Evolutionary conservation across 1,140 invertebrate species (phyloP).

Genomic region (Dendroctonus valens): DNA sequence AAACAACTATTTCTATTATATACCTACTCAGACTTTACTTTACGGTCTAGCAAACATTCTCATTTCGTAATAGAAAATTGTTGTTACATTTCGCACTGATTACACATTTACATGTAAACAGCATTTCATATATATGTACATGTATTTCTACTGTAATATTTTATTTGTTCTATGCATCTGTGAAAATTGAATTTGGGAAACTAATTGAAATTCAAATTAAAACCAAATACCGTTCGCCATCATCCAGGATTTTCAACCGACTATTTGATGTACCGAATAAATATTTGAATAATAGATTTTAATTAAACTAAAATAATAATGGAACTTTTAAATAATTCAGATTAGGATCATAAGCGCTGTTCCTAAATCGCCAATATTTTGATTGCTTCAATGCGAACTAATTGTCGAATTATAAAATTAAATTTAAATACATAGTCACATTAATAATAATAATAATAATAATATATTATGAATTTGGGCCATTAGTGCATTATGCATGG

Average conservation of each 20-base stretch:
- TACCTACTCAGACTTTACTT: too few species aligned
- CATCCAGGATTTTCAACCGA: not conserved
- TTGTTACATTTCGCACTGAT: too few species aligned
- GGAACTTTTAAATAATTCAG: not conserved
- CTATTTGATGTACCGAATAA: conserved; percentile 7
- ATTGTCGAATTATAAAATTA: too few species aligned
- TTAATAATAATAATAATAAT: too few species aligned
- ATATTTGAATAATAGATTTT: conserved; percentile 4
- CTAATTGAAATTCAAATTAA: conserved; percentile 9
- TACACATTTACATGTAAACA: not conserved
- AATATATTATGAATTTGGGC: too few species aligned
- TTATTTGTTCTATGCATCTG: not conserved
- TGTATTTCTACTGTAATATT: too few species aligned
- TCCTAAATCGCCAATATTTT: not conserved
- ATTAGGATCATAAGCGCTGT: not conserved
- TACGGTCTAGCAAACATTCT: too few species aligned
- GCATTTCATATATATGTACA: not conserved
- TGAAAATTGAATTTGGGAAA: conserved; percentile 1
- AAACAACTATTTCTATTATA: too few species aligned
- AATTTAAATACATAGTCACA: too few species aligned
- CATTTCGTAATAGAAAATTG: too few species aligned
- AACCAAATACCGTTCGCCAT: not conserved
- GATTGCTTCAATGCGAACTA: too few species aligned
- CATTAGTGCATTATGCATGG: too few species aligned
- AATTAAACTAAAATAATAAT: not conserved